These are phyloP conservation scores for Xestobium rufovillosum DNA, from an alignment of 2,888 invertebrate species.

Conservation along the genomic window DNA sequence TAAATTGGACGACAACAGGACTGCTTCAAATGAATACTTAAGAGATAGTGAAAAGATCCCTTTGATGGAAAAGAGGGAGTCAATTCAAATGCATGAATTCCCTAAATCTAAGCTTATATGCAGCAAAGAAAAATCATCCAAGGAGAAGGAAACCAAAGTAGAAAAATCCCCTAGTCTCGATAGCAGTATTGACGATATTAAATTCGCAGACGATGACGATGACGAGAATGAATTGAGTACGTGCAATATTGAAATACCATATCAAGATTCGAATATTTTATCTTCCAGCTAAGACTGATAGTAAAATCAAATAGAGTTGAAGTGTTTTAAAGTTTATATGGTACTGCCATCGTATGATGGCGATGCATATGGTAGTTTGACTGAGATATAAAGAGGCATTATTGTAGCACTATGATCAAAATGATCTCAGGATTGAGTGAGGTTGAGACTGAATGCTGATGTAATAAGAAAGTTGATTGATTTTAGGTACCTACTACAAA, in stretches of 20 bases:
- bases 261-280: constrained; percentile 41
- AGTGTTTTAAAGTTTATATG: no score
- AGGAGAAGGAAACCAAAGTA: constrained; percentile 59
- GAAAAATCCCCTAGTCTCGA: constrained; percentile 59
- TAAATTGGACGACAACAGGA: constrained; percentile 21
- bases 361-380: no score
- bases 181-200: constrained; percentile 56
- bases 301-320: no score
- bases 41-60: constrained; percentile 9
- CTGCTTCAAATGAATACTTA: constrained; percentile 5
- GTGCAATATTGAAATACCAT: constrained; percentile 40
- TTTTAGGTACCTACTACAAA: no score
- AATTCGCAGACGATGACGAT: constrained; percentile 64
- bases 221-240: constrained; percentile 33
- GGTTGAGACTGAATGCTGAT: constrained; percentile 1
- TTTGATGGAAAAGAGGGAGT: constrained; percentile 6
- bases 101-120: no score
- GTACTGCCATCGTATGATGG: no score
- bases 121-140: constrained; percentile 15
- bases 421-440: neutral
- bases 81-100: constrained; percentile 36
- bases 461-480: no score
- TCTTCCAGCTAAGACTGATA: constrained; percentile 37
- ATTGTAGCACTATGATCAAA: neutral
- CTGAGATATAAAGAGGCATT: neutral